Conservation (phyloP, 2,113 vertebrate genomes). For the Naja naja region DNA sequence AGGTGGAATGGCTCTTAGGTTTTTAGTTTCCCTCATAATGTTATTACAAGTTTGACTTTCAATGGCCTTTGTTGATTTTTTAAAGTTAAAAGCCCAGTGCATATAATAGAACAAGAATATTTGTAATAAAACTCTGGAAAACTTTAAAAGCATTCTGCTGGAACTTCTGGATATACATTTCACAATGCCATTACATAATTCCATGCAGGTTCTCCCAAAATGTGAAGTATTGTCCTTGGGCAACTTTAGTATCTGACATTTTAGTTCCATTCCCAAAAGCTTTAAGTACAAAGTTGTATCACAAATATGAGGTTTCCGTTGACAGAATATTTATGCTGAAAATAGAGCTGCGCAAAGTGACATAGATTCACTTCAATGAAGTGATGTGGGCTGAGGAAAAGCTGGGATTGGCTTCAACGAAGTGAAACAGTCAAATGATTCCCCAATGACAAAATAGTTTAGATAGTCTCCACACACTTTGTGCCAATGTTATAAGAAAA, state of each 20-base stretch:
- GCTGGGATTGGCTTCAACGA: neutral
- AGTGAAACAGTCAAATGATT: neutral
- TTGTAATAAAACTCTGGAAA: neutral
- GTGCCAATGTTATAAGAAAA: neutral
- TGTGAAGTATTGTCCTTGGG: neutral
- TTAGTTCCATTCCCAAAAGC: slow-evolving; percentile 2
- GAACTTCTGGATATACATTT: slow-evolving; percentile 4
- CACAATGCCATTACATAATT: slow-evolving; percentile 19
- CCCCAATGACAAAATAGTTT: neutral
- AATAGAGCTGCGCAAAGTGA: neutral
- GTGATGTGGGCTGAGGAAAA: neutral
- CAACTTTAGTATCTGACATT: neutral
- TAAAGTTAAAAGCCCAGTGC: neutral
- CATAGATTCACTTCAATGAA: neutral
- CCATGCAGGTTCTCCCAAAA: neutral
- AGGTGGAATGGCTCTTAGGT: neutral
- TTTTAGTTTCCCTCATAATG: neutral
- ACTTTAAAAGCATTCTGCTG: neutral
- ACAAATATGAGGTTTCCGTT: slow-evolving; percentile 24
- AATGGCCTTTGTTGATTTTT: neutral
- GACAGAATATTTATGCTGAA: slow-evolving; percentile 17
- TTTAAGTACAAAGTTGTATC: slow-evolving; percentile 5
- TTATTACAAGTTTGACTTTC: neutral
- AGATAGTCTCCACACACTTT: neutral
- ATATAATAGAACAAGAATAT: neutral